phyloP scores from a whole-genome alignment of 1,140 invertebrate genomes.

The Oncopodura yosiiana region DNA sequence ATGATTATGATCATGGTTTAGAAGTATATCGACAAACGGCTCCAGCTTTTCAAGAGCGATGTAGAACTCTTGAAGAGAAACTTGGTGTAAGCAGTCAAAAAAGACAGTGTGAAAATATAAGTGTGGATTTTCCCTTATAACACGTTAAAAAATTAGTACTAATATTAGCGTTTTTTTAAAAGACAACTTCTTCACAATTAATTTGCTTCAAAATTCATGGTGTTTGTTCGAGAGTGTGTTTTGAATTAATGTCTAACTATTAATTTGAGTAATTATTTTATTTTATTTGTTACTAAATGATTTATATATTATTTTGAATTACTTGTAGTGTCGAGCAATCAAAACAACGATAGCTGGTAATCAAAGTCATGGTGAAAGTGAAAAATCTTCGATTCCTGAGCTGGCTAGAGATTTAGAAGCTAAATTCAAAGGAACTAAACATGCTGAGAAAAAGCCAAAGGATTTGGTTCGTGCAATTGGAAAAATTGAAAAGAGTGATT shows the following conservation, averaged over 20 bases:
- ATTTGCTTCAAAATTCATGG: too few relatives aligned
- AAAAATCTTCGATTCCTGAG: constrained; percentile 56
- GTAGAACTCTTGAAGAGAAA: constrained; percentile 66
- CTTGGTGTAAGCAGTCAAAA: too few relatives aligned
- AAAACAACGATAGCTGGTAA: constrained; percentile 41
- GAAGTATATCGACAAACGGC: constrained; percentile 62
- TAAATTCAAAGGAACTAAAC: constrained; percentile 49
- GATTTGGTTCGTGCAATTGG: constrained; percentile 75
- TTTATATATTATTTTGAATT: too few relatives aligned
- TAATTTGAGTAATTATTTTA: too few relatives aligned
- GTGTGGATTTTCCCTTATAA: too few relatives aligned
- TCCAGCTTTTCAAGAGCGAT: constrained; percentile 61
- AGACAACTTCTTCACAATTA: too few relatives aligned
- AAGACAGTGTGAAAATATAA: too few relatives aligned
- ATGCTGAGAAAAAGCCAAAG: constrained; percentile 63
- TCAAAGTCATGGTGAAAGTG: constrained; percentile 41
- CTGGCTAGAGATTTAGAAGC: constrained; percentile 58
- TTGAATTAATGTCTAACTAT: too few relatives aligned
- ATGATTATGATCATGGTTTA: constrained; percentile 64
- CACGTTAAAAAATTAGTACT: too few relatives aligned
- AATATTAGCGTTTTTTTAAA: too few relatives aligned
- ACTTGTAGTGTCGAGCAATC: constrained; percentile 54
- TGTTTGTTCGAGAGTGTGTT: too few relatives aligned
- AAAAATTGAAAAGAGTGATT: constrained; percentile 81
- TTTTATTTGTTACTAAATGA: too few relatives aligned